Evolutionary conservation across 2,888 invertebrate genomes (phyloP), one percentile per base, ranked within the genome.

Genomic region (Polietes domitor): DNA sequence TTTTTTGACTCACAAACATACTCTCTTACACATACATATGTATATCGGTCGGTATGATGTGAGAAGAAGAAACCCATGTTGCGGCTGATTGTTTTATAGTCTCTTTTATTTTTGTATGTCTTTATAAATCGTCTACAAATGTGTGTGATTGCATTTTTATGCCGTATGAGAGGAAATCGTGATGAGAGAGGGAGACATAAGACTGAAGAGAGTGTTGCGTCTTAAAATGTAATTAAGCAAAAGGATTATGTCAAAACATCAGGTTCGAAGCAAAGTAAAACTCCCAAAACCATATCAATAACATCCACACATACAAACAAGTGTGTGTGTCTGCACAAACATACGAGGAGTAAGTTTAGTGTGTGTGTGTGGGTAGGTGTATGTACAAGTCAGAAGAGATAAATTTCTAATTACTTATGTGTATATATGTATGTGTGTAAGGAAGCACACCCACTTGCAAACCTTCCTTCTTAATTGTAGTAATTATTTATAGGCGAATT

Each of bases 191-290:
- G 12, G 58, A 3, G 37, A n/a, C n/a, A n/a, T n/a, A n/a, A n/a
- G n/a, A n/a, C n/a, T n/a, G n/a, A n/a, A 17, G 12, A 17, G 19
- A 3, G 50, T 55, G 58, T 15, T 70, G n/a, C 75, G 10, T 74
- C 19, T 47, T 74, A 75, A 76, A 81, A 77, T 85, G 80, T 81
- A 83, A 83, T 85, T 85, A 82, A 85, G 80, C 78, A 68, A 77
- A 85, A 83, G 86, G 83, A 80, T 86, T 83, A 85, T 77, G 63
- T 70, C 73, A 77, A 58, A 77, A 79, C 72, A 82, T 75, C 71
- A 79, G 68, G 68, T 68, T 77, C 73, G 68, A 28, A 71, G 24
- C 4, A 73, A 15, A 77, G 26, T 47, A 37, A 26, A 68, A 74
- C 41, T 75, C 17, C 41, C 41, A 53, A 63, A 77, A 63, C 77